Percentiles rank a stretch among this genome's conserved stretches.
Conservation (phyloP, 2,888 invertebrate genomes). For the Phengaris alcon region DNA sequence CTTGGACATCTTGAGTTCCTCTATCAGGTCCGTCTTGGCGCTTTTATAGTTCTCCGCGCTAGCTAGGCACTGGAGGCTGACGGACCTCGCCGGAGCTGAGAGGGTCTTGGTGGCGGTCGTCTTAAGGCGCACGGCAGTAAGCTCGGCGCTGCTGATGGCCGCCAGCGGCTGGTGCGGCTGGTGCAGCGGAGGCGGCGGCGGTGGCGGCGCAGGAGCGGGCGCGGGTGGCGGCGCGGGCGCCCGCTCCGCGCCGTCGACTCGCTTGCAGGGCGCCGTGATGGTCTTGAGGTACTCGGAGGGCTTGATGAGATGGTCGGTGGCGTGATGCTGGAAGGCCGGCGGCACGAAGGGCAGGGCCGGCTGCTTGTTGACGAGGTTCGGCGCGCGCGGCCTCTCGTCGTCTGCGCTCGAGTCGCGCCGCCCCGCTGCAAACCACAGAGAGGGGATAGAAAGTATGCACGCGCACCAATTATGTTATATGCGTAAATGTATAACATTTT, state of each 20-base stretch:
- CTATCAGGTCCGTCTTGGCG: slow-evolving; percentile 92
- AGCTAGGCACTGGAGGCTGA: slow-evolving; percentile 86
- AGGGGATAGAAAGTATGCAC: slow-evolving; percentile 70
- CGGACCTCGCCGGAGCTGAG: slow-evolving; percentile 88
- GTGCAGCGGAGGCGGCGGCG: slow-evolving; percentile 58
- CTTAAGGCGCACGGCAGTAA: slow-evolving; percentile 89
- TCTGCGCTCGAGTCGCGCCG: slow-evolving; percentile 71
- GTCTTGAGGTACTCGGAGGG: slow-evolving; percentile 95
- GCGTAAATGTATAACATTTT: slow-evolving; percentile 23
- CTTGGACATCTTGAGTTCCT: slow-evolving; percentile 94
- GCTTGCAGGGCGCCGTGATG: slow-evolving; percentile 83
- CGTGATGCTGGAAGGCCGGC: slow-evolving; percentile 90
- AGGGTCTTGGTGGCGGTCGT: slow-evolving; percentile 88
- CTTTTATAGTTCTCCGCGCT: slow-evolving; percentile 84
- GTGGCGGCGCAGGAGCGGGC: slow-evolving; percentile 62
- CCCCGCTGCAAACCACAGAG: slow-evolving; percentile 57
- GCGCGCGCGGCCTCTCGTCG: slow-evolving; percentile 76
- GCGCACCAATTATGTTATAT: slow-evolving; percentile 52
- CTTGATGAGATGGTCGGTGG: slow-evolving; percentile 91
- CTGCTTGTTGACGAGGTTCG: slow-evolving; percentile 90
- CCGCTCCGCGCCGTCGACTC: slow-evolving; percentile 77
- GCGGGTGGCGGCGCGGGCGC: slow-evolving; percentile 79
- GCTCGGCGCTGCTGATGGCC: slow-evolving; percentile 91
- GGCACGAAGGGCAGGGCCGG: slow-evolving; percentile 93
- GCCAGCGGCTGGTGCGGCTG: slow-evolving; percentile 86